Conservation (phyloP, 2,888 invertebrate genomes). For the Caenorhabditis sp. region DNA sequence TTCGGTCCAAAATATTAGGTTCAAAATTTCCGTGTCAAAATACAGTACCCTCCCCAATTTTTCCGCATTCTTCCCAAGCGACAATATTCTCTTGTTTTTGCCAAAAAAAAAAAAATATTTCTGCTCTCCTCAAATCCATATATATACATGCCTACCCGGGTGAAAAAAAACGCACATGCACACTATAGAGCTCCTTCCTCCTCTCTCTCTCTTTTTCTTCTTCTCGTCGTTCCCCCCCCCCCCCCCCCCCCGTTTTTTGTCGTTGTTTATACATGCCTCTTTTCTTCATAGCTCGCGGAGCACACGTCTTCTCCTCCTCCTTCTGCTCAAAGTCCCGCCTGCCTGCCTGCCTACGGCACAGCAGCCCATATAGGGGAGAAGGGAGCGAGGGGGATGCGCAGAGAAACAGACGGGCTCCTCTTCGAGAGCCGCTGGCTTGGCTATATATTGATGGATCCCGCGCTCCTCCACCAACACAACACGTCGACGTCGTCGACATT, state of each 20-base stretch:
- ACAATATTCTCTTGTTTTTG: too few species aligned
- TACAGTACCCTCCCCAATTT: too few species aligned
- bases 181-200: not conserved
- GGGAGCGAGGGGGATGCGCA: not conserved
- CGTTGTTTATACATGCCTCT: not conserved
- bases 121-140: too few species aligned
- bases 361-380: slow-evolving; percentile 9
- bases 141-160: too few species aligned
- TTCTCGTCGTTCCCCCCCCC: not conserved
- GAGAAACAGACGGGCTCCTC: not conserved
- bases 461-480: not conserved
- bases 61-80: too few species aligned
- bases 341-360: not conserved
- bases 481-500: slow-evolving; percentile 6
- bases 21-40: too few species aligned
- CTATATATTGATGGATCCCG: slow-evolving; percentile 5
- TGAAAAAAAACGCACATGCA: too few species aligned
- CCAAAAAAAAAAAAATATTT: too few species aligned
- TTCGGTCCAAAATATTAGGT: too few species aligned
- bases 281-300: not conserved
- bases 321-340: not conserved
- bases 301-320: not conserved
- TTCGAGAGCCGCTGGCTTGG: not conserved
- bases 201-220: not conserved
- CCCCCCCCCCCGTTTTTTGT: not conserved